A percentile compares a stretch with the other conserved stretches of the same genome.
Conservation (phyloP, 2,888 invertebrate species). For the Chamaedrilus cognettii region DNA sequence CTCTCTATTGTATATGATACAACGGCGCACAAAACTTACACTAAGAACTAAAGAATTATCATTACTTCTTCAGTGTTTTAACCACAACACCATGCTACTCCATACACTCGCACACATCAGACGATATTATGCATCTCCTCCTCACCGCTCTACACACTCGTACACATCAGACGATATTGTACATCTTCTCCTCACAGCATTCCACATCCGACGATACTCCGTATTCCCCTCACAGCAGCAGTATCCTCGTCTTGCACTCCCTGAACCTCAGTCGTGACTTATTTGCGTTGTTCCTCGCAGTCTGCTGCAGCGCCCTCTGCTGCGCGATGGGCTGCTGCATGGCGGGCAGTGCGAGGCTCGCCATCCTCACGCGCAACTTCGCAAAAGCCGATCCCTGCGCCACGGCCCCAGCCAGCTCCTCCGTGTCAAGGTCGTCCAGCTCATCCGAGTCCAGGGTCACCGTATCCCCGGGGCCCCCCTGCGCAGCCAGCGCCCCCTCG, state of each 20-base stretch:
- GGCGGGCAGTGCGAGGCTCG: constrained; percentile 24
- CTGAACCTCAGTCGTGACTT: constrained; percentile 35
- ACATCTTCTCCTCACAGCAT: too few species aligned
- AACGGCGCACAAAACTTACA: too few species aligned
- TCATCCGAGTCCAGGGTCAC: constrained; percentile 8
- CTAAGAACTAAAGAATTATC: too few species aligned
- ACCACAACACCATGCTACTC: too few species aligned
- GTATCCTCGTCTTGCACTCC: constrained; percentile 29
- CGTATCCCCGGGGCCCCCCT: not conserved
- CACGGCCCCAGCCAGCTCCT: not conserved
- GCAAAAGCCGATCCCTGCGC: constrained; percentile 21
- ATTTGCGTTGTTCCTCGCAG: constrained; percentile 26
- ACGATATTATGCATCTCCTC: too few species aligned
- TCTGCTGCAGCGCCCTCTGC: constrained; percentile 14
- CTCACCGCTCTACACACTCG: too few species aligned
- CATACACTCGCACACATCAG: too few species aligned
- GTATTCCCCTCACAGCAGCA: constrained; percentile 35
- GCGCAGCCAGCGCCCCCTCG: constrained; percentile 39
- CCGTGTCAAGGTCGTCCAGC: constrained; percentile 13
- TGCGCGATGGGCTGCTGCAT: constrained; percentile 18
- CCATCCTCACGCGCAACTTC: constrained; percentile 25
- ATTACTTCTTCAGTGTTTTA: too few species aligned
- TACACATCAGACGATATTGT: too few species aligned
- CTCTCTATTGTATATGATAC: too few species aligned
- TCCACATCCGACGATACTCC: too few species aligned